A percentile compares a stretch with the other conserved stretches of the same genome.
phyloP scores from a whole-genome alignment of 2,113 vertebrate species.

The Phylloscopus trochilus region DNA sequence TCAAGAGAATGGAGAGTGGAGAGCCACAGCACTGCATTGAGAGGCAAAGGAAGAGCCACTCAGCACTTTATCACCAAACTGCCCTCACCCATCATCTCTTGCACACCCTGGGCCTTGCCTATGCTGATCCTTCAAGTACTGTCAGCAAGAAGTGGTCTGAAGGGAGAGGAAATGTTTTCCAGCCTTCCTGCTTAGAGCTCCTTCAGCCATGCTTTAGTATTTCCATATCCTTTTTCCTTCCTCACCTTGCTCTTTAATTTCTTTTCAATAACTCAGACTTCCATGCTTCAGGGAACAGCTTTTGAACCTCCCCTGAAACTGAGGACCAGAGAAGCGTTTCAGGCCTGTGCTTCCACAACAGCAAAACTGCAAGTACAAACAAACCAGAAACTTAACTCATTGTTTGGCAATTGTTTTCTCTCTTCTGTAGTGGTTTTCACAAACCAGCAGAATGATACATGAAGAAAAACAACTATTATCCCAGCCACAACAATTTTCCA shows the following conservation, averaged over 20 bases:
- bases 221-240: neutral
- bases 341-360: neutral
- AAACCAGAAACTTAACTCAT: neutral
- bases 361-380: neutral
- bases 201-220: neutral
- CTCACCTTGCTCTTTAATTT: neutral
- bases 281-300: neutral
- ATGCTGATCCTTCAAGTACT: accelerated
- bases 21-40: neutral
- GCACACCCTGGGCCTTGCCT: neutral
- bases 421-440: neutral
- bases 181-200: neutral
- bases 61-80: neutral
- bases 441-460: neutral
- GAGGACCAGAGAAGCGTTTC: neutral
- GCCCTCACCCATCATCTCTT: neutral
- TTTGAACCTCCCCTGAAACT: neutral
- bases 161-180: neutral
- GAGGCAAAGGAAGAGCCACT: neutral
- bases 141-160: neutral
- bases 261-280: neutral
- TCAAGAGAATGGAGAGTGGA: neutral
- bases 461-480: neutral
- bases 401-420: neutral
- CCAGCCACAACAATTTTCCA: neutral